Evolutionary conservation across 2,113 vertebrate species (phyloP).

Genomic region (Cottus gobio): DNA sequence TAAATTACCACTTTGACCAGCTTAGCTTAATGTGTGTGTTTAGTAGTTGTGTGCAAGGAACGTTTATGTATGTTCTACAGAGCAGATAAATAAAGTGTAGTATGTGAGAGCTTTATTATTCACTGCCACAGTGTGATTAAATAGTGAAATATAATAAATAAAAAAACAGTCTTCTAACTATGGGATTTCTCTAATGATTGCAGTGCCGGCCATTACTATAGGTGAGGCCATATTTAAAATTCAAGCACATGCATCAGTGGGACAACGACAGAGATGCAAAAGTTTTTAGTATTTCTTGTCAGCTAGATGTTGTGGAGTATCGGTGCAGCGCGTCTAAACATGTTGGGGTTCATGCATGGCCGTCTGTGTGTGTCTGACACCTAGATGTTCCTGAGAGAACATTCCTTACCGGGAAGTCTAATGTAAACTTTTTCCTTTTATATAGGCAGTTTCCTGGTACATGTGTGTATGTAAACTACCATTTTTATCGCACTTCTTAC

Average conservation of each 20-base stretch:
- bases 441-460: background rate
- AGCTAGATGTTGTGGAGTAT: conserved; percentile 12
- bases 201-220: too few species aligned
- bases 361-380: conserved; percentile 27
- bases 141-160: background rate
- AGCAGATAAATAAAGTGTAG: background rate
- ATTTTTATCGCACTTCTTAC: background rate
- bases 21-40: background rate
- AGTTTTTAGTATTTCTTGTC: conserved; percentile 45
- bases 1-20: conserved; percentile 7
- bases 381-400: conserved; percentile 2
- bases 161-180: background rate
- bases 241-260: too few species aligned
- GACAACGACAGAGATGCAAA: background rate
- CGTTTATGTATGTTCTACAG: background rate
- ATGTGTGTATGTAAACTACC: background rate
- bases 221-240: too few species aligned
- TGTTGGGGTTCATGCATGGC: conserved; percentile 38
- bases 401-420: conserved; percentile 21
- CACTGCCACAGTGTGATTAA: background rate
- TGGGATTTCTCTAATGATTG: background rate
- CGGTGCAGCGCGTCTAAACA: conserved; percentile 57
- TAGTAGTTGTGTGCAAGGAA: background rate
- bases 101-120: background rate
- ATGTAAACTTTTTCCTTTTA: background rate